Evolutionary conservation across 2,797 vertebrate species (phyloP), one percentile per base, ranked within the genome.

Genomic region (Platyrinchus mystaceus): DNA sequence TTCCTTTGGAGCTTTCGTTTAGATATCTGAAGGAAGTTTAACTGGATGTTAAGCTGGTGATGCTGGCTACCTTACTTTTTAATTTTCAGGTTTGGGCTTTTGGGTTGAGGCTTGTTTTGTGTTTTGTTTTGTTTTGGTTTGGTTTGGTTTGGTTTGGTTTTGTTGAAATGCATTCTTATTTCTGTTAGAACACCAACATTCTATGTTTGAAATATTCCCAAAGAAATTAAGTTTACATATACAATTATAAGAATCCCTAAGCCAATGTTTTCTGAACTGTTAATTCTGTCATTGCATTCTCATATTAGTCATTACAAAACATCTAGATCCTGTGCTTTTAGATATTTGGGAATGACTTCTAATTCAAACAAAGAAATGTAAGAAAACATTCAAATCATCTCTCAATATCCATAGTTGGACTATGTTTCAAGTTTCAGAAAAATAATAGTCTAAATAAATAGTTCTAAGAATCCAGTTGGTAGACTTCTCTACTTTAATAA

Each of bases 51-150:
- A 89, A 73, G n/a, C 7, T 36, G 32, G 14, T 22, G 12, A 49
- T 73, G 19, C 6, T 37, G 12, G 9, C 4, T 67, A 26, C 15
- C 3, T 77, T 74, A 19, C 2, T 8, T 58, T 77, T 89, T 68
- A 2, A 70, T 82, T 87, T 89, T 43, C 27, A 50, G 43, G 47
- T 34, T 71, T 79, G 27, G 49, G 34, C 2, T 32, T 56, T 2
- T 0, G 0, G 5, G 3, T 5, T 49, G 32, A 10, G 60, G 14
- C 1, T 3, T 30, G 27, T 26, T 59, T 59, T 21, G 10, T 30
- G 27, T 21, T 59, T 59, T 21, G 12, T 23, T 34, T 34, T 67
- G 8, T 43, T 82, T 66, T 37, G 37, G 21, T 53, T 8, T 55
- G 68, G 19, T n/a, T 47, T n/a, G n/a, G n/a, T 34, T 34, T 67